Conservation (phyloP, 2,797 vertebrate species). For the Gallirallus australis region DNA sequence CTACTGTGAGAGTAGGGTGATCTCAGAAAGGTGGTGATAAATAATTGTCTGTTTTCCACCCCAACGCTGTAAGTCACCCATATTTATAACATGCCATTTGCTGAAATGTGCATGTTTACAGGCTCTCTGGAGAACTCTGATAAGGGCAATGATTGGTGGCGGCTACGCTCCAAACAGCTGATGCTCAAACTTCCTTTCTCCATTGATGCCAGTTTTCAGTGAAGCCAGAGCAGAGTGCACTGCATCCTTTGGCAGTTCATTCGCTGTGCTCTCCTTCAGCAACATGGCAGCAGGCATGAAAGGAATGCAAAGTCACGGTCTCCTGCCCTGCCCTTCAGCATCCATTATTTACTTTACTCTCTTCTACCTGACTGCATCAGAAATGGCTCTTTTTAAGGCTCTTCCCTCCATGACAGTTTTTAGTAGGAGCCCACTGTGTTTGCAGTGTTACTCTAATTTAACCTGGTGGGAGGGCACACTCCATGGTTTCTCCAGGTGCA, state of each 20-base stretch:
- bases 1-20: neutral
- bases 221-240: rapidly evolving
- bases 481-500: constrained; percentile 48
- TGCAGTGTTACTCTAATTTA: constrained; percentile 41
- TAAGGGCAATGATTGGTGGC: constrained; percentile 3
- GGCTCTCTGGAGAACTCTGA: constrained; percentile 5
- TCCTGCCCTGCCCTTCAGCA: neutral
- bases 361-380: constrained; percentile 68
- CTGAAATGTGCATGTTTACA: neutral
- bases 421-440: neutral
- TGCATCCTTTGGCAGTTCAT: neutral
- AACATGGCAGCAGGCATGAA: neutral
- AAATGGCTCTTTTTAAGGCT: constrained; percentile 45
- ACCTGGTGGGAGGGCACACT: neutral
- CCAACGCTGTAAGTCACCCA: neutral
- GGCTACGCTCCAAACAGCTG: neutral
- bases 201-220: rapidly evolving
- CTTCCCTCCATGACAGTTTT: constrained; percentile 1
- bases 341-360: constrained; percentile 69
- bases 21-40: neutral
- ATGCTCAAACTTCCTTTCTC: neutral
- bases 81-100: constrained; percentile 19
- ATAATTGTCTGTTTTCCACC: constrained; percentile 2
- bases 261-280: neutral
- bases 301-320: constrained; percentile 59